Conservation (phyloP, 1,140 invertebrate species). For the Lasioglossum albipes region DNA sequence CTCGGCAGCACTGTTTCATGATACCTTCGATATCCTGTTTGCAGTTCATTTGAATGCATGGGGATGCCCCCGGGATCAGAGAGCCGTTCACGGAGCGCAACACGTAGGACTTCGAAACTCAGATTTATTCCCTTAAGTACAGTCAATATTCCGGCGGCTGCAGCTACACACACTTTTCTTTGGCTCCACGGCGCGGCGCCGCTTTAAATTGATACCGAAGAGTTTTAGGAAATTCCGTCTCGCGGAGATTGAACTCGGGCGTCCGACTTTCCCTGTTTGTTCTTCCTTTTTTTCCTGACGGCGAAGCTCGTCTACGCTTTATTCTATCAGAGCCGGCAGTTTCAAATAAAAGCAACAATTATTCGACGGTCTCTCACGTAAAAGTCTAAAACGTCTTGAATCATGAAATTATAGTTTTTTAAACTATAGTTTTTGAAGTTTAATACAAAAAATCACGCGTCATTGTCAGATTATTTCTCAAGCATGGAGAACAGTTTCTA, state of each 20-base stretch:
- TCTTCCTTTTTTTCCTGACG: not conserved
- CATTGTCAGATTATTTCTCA: too few relatives aligned
- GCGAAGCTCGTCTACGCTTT: too few relatives aligned
- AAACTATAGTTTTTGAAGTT: too few relatives aligned
- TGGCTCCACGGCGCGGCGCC: not conserved
- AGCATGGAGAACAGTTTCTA: too few relatives aligned
- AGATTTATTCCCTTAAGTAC: constrained; percentile 64
- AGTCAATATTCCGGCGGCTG: constrained; percentile 50
- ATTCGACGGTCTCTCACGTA: too few relatives aligned
- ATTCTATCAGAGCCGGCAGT: not conserved
- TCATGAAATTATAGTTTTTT: too few relatives aligned
- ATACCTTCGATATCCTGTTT: constrained; percentile 65
- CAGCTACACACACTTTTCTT: not conserved
- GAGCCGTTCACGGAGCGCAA: constrained; percentile 56
- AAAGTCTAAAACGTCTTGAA: too few relatives aligned
- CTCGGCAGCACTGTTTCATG: constrained; percentile 39
- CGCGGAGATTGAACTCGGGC: constrained; percentile 27
- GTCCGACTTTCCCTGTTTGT: not conserved
- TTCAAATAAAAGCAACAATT: too few relatives aligned
- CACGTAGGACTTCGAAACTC: constrained; percentile 61
- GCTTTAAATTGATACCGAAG: constrained; percentile 37
- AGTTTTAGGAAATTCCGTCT: constrained; percentile 38
- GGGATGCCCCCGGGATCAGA: constrained; percentile 57
- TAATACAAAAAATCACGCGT: too few relatives aligned
- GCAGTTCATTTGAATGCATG: constrained; percentile 69